Evolutionary conservation across 30 jellyfish, hydroid and myxozoan species (phyloP), one percentile per base, ranked within the genome.

Genomic region (Nemopilema nomurai): DNA sequence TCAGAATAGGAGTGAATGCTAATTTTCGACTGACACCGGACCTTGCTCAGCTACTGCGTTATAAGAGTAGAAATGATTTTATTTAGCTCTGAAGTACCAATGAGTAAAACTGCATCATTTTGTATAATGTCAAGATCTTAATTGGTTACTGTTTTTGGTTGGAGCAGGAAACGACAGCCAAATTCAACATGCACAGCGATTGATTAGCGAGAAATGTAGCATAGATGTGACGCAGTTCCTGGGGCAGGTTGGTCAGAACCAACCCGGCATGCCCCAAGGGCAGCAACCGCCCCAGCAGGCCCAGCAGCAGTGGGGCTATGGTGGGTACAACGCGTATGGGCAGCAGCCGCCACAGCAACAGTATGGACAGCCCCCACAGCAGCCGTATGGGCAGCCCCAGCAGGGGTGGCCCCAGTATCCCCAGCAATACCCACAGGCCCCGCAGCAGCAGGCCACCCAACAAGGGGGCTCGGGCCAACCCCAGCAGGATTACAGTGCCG

Each of bases 191-290:
- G 98, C 98, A 23, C 96, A 79, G 79, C 87, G 90, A 23, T 65
- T 92, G 77, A 92, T 96, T 28, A 77, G 98, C 29, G 99, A 96
- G 49, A 96, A 96, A 73, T 78, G 90, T 65, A 97, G 98, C 49
- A 30, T 80, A 51, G 89, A 80, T 66, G 89, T 80, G 9, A 31
- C 81, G 1, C 89, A 80, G 63, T 80, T 80, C 74, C 65, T 80
- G 32, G 69, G 69, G 50, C 89, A 80, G 32, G 78, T 32, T 18
- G 33, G 62, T 23, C 89, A 80, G 24, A 33, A 18, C 63, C 89
- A 80, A 29, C 80, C 53, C 18, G 52, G 71, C 0, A 53, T 64
- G 51, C 25, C 25, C 51, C 83, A 73, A 73, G 28, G 28, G 28
- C 81, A 83, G 70, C 77, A 76, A 28, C 97, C 73, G 77, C 97